Conservation (phyloP, 2,797 vertebrate species). For the Gymnocypris eckloni region DNA sequence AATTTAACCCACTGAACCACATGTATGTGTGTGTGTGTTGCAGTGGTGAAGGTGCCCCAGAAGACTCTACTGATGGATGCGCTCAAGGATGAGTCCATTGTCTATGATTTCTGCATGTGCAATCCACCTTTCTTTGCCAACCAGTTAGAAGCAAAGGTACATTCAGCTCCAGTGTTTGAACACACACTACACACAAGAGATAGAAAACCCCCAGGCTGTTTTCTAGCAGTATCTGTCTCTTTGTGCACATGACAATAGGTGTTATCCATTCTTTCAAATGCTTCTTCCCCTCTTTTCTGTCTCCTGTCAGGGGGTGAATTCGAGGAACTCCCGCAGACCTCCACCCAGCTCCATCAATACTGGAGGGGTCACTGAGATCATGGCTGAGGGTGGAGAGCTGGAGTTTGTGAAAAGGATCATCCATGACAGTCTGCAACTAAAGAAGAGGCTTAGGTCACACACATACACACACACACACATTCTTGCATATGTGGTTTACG, state of each 20-base stretch:
- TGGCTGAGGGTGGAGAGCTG: constrained; percentile 97
- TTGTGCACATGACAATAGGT: constrained; percentile 8
- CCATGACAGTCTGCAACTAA: constrained; percentile 96
- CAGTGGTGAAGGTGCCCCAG: constrained; percentile 98
- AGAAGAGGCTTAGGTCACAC: constrained; percentile 88
- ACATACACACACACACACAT: neutral
- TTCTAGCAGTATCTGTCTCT: constrained; percentile 8
- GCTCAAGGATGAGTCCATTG: constrained; percentile 93
- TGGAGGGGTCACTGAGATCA: constrained; percentile 97
- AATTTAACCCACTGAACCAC: constrained; percentile 14
- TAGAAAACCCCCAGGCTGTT: neutral
- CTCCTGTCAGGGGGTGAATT: constrained; percentile 90
- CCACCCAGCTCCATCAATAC: constrained; percentile 98
- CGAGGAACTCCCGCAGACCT: constrained; percentile 91
- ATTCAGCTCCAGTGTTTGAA: neutral
- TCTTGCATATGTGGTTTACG: neutral
- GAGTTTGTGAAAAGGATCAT: constrained; percentile 99
- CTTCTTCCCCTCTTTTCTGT: constrained; percentile 25
- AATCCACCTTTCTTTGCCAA: constrained; percentile 99
- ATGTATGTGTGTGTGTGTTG: constrained; percentile 35
- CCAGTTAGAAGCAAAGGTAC: constrained; percentile 94
- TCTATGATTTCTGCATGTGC: constrained; percentile 99
- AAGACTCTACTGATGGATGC: constrained; percentile 99
- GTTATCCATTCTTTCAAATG: neutral
- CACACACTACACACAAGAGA: neutral